phyloP scores from a whole-genome alignment of 2,797 vertebrate genomes.

The Ceryle rudis region DNA sequence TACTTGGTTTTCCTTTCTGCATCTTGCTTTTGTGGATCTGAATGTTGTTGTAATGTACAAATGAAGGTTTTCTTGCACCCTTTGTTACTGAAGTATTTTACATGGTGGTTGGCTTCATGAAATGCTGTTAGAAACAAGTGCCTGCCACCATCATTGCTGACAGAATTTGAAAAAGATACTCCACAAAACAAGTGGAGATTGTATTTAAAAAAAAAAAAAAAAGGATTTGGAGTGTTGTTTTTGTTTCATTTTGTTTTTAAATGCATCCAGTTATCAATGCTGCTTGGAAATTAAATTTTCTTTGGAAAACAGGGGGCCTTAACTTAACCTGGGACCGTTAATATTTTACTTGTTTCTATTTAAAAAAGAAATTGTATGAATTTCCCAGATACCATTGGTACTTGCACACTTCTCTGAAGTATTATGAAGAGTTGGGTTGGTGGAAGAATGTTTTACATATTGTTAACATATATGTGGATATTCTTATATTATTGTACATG shows the following conservation, averaged over 20 bases:
- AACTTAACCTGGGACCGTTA: slow-evolving; percentile 61
- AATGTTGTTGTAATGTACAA: slow-evolving; percentile 15
- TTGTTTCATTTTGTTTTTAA: slow-evolving; percentile 43
- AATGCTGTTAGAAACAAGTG: slow-evolving; percentile 29
- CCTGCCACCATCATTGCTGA: slow-evolving; percentile 56
- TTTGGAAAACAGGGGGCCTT: slow-evolving; percentile 67
- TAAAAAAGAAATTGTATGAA: slow-evolving; percentile 52
- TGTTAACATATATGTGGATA: slow-evolving; percentile 78
- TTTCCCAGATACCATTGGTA: slow-evolving; percentile 70
- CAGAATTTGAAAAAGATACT: not conserved
- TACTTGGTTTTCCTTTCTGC: not conserved
- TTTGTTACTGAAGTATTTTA: slow-evolving; percentile 43
- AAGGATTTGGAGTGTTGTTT: slow-evolving; percentile 31
- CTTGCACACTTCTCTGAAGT: slow-evolving; percentile 69
- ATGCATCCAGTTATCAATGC: slow-evolving; percentile 29
- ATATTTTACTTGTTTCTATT: slow-evolving; percentile 66
- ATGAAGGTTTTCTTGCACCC: slow-evolving; percentile 20
- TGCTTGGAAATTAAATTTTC: slow-evolving; percentile 62
- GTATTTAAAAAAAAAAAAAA: not conserved
- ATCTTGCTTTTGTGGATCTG: slow-evolving; percentile 14
- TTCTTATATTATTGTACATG: slow-evolving; percentile 82
- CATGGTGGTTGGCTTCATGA: slow-evolving; percentile 32
- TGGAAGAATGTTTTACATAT: slow-evolving; percentile 74
- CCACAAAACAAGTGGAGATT: not conserved
- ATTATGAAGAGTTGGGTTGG: slow-evolving; percentile 62